A percentile compares a stretch with the other conserved stretches of the same genome.
Conservation (phyloP, 1,140 invertebrate species). For the Drosophila murphyi region DNA sequence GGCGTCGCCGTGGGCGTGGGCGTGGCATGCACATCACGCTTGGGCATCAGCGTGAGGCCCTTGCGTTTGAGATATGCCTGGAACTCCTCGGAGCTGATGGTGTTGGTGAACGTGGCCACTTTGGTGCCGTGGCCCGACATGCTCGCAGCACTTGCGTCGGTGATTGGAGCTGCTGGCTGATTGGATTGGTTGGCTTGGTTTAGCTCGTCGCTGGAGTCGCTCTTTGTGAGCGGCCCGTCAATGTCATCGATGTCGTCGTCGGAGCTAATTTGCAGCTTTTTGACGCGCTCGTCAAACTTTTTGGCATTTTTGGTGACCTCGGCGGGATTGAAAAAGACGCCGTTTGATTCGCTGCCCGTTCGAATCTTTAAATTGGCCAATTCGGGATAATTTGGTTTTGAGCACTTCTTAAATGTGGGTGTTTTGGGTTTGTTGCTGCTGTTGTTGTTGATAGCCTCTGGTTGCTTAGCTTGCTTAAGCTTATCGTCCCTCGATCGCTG, state of each 20-base stretch:
- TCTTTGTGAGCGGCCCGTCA: slow-evolving; percentile 74
- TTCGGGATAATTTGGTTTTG: slow-evolving; percentile 83
- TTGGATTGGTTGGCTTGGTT: slow-evolving; percentile 3
- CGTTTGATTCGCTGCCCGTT: slow-evolving; percentile 61
- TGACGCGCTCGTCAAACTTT: slow-evolving; percentile 81
- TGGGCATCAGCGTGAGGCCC: slow-evolving; percentile 70
- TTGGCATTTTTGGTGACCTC: slow-evolving; percentile 82
- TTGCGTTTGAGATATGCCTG: slow-evolving; percentile 79
- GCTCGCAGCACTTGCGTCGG: not conserved
- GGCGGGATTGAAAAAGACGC: slow-evolving; percentile 66
- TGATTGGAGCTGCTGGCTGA: too few species aligned
- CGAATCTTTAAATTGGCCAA: slow-evolving; percentile 79
- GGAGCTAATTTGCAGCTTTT: slow-evolving; percentile 78
- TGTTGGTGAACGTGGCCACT: slow-evolving; percentile 74
- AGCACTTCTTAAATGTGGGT: slow-evolving; percentile 73
- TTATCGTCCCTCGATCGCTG: not conserved
- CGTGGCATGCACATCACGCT: slow-evolving; percentile 30
- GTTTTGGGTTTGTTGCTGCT: slow-evolving; percentile 33
- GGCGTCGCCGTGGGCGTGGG: slow-evolving; percentile 16
- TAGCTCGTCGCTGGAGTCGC: slow-evolving; percentile 77
- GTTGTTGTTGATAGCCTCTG: slow-evolving; percentile 30
- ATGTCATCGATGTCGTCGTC: slow-evolving; percentile 83
- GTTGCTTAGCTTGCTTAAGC: slow-evolving; percentile 7
- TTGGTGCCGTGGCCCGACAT: not conserved
- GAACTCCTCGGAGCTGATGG: slow-evolving; percentile 81